phyloP scores from a whole-genome alignment of 2,888 invertebrate genomes.

The Noctua comes region DNA sequence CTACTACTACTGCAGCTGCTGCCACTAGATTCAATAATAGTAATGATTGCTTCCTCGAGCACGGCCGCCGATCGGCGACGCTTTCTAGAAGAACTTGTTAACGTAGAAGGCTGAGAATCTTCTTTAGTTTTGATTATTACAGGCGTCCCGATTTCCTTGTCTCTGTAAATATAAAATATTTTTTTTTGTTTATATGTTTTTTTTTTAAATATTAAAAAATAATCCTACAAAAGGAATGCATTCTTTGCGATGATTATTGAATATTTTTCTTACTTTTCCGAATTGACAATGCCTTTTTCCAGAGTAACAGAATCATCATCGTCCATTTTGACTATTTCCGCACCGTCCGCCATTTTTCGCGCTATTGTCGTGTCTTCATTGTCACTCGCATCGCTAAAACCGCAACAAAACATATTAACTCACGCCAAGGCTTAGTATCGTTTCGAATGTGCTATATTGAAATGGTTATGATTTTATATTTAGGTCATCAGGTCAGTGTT shows the following conservation, averaged over 20 bases:
- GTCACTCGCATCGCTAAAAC: conserved; percentile 80
- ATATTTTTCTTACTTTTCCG: conserved; percentile 4
- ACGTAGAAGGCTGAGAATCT: conserved; percentile 22
- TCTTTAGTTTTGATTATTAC: conserved; percentile 43
- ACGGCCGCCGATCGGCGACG: conserved; percentile 78
- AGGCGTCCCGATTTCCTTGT: conserved; percentile 70
- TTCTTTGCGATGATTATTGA: background rate
- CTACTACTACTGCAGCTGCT: conserved; percentile 61
- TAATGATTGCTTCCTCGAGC: conserved; percentile 79
- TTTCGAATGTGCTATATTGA: background rate
- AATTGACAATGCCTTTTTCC: conserved; percentile 45
- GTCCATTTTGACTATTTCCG: conserved; percentile 72
- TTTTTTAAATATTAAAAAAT: background rate
- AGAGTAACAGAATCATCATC: conserved; percentile 61
- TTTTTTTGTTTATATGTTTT: no score
- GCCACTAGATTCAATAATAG: conserved; percentile 73
- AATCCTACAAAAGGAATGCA: rapidly evolving
- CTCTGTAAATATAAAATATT: conserved; percentile 67
- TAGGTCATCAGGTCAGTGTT: conserved; percentile 8
- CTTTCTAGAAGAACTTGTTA: conserved; percentile 73
- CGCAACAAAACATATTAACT: background rate
- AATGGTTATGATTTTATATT: background rate
- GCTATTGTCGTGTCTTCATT: conserved; percentile 72
- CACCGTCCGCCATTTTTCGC: conserved; percentile 78
- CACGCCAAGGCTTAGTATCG: background rate